Percentiles rank a stretch among this genome's conserved stretches.
phyloP scores from a whole-genome alignment of 2,888 invertebrate species.

The Pegoplata infirma region DNA sequence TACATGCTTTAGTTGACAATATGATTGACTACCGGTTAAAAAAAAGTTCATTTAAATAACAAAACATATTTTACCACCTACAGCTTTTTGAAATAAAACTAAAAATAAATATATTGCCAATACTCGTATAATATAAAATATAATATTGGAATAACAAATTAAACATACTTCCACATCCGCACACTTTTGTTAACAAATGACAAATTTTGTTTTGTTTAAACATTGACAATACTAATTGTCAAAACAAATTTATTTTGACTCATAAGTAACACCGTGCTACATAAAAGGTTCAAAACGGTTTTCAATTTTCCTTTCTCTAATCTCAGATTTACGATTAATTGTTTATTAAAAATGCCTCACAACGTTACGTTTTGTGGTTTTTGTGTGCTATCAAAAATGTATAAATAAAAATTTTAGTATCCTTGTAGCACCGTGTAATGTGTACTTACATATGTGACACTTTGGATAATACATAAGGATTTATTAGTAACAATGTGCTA shows the following conservation, averaged over 20 bases:
- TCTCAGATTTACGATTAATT: too few species aligned
- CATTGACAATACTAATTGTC: constrained; percentile 27
- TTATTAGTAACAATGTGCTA: too few species aligned
- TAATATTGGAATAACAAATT: constrained; percentile 7
- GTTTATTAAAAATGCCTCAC: too few species aligned
- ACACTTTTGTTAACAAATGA: constrained; percentile 14
- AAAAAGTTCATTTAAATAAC: constrained; percentile 47
- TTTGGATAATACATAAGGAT: too few species aligned
- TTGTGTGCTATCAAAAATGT: too few species aligned
- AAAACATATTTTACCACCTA: constrained; percentile 44
- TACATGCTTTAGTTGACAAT: constrained; percentile 38
- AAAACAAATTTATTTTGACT: neutral
- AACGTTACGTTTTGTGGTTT: too few species aligned
- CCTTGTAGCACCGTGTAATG: too few species aligned
- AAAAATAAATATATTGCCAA: neutral
- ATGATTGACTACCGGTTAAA: constrained; percentile 48
- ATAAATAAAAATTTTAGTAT: too few species aligned
- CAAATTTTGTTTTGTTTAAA: neutral
- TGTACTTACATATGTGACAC: too few species aligned
- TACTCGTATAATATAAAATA: neutral
- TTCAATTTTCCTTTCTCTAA: too few species aligned
- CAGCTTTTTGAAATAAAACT: constrained; percentile 21
- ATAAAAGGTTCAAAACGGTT: too few species aligned
- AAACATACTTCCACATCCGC: neutral
- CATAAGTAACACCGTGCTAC: too few species aligned